Percentiles rank a stretch among this genome's conserved stretches.
These are phyloP conservation scores for Thymelicus sylvestris DNA, from an alignment of 2,888 invertebrate genomes.

Conservation along the genomic window DNA sequence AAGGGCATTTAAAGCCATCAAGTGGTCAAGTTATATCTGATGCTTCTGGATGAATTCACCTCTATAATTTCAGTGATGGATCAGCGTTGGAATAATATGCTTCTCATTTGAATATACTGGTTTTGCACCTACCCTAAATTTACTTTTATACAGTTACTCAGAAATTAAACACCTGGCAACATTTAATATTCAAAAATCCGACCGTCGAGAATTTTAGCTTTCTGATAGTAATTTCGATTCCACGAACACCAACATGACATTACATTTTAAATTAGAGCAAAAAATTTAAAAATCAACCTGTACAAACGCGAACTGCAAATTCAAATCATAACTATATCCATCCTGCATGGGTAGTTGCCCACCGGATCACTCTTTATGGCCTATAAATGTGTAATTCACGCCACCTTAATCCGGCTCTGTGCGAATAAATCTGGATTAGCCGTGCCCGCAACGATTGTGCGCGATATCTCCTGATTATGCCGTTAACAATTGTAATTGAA, in stretches of 20 bases:
- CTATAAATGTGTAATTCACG: constrained; percentile 85
- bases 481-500: constrained; percentile 84
- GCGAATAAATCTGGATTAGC: constrained; percentile 83
- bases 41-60: too few species aligned
- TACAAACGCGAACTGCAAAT: constrained; percentile 51
- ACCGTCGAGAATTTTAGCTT: too few species aligned
- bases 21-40: too few species aligned
- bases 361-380: constrained; percentile 84
- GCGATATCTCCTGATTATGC: constrained; percentile 77
- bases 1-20: too few species aligned
- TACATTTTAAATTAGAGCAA: neutral
- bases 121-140: too few species aligned
- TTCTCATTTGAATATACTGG: too few species aligned
- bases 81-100: too few species aligned
- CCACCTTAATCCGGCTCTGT: constrained; percentile 82
- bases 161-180: too few species aligned
- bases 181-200: too few species aligned
- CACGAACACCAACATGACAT: neutral
- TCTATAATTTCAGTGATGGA: too few species aligned
- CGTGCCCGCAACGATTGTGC: constrained; percentile 74
- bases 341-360: constrained; percentile 73
- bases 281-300: constrained; percentile 31
- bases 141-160: too few species aligned
- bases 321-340: constrained; percentile 76
- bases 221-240: neutral